phyloP scores from a whole-genome alignment of 1,140 invertebrate species.

The Tribolium madens region DNA sequence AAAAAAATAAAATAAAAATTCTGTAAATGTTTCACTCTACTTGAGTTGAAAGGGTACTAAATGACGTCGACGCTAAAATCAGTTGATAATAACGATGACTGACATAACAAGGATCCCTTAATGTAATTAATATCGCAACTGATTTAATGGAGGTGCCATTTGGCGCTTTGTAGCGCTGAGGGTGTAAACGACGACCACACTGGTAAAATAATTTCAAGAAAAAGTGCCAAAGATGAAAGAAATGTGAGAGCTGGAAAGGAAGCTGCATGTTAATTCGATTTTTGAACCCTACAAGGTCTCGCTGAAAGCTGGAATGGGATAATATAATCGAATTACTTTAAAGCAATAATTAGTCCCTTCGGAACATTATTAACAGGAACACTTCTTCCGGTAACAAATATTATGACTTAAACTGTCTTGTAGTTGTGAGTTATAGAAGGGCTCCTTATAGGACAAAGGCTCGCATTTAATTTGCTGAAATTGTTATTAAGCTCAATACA shows the following conservation, averaged over 20 bases:
- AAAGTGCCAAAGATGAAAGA: background rate
- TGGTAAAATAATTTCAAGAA: slow-evolving; percentile 12
- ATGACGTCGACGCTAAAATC: slow-evolving; percentile 26
- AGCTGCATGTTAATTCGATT: background rate
- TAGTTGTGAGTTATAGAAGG: background rate
- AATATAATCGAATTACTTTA: slow-evolving; percentile 10
- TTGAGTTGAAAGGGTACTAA: slow-evolving; percentile 6
- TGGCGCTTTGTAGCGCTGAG: slow-evolving; percentile 6
- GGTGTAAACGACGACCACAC: slow-evolving; percentile 7
- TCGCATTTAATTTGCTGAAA: slow-evolving; percentile 9
- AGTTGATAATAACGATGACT: slow-evolving; percentile 37
- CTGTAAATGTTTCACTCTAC: slow-evolving; percentile 4
- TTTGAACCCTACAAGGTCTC: background rate
- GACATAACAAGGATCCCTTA: slow-evolving; percentile 39
- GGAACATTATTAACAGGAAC: slow-evolving; percentile 13
- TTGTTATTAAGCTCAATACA: slow-evolving; percentile 20
- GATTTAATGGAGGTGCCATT: slow-evolving; percentile 44
- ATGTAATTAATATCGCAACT: slow-evolving; percentile 42
- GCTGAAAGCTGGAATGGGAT: slow-evolving; percentile 5
- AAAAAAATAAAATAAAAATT: slow-evolving; percentile 3
- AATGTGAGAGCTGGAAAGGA: background rate
- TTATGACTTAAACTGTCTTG: slow-evolving; percentile 16
- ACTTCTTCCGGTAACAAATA: slow-evolving; percentile 7
- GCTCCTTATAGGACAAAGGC: slow-evolving; percentile 12
- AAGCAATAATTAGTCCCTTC: slow-evolving; percentile 10